Evolutionary conservation across 1,140 invertebrate species (phyloP).

Genomic region (Cotesia typhae): DNA sequence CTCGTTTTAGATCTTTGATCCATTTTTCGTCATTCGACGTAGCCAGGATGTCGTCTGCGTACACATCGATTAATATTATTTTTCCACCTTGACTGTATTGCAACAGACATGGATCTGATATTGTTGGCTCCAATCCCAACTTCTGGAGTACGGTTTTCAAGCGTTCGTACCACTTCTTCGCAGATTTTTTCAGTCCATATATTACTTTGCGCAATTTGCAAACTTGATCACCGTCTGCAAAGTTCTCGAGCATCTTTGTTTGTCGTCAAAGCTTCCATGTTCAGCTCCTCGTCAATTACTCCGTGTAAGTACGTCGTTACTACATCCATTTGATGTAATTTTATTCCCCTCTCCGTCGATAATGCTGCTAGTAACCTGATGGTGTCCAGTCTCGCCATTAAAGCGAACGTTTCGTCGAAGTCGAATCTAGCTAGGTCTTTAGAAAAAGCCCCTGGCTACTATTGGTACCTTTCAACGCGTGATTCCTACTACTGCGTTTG

Average conservation of each 20-base stretch:
- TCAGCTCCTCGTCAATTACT: constrained; percentile 30
- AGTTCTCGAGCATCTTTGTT: constrained; percentile 6
- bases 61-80: constrained; percentile 41
- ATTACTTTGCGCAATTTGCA: constrained; percentile 47
- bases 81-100: constrained; percentile 30
- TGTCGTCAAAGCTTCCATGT: constrained; percentile 27
- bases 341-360: constrained; percentile 31
- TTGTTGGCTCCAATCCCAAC: constrained; percentile 30
- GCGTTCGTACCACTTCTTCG: constrained; percentile 49
- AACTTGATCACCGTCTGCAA: constrained; percentile 32
- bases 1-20: constrained; percentile 30
- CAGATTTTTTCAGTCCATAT: constrained; percentile 54
- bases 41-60: constrained; percentile 51
- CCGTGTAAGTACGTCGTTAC: constrained; percentile 56
- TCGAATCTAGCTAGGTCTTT: constrained; percentile 46
- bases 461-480: constrained; percentile 41
- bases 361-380: constrained; percentile 40
- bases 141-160: constrained; percentile 35
- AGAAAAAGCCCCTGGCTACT: constrained; percentile 46
- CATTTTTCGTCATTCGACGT: constrained; percentile 39
- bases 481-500: not conserved
- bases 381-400: constrained; percentile 43
- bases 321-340: constrained; percentile 32
- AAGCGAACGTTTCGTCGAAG: constrained; percentile 47
- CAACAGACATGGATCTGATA: constrained; percentile 48